Conservation (phyloP, 2,888 invertebrate genomes). For the Protodeltote pygarga region DNA sequence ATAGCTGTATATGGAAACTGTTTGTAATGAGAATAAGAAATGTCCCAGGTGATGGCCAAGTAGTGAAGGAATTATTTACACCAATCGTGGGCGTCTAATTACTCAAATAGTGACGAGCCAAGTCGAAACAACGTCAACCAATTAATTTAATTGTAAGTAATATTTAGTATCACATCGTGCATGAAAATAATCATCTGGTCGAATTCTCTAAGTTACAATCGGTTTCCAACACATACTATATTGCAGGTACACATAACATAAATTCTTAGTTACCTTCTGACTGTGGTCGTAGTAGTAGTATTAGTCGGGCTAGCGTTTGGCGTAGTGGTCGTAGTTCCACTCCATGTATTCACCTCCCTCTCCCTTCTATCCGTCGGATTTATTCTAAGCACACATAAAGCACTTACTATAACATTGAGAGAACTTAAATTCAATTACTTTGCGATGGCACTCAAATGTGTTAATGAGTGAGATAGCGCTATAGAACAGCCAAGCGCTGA, state of each 20-base stretch:
- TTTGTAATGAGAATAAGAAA: not conserved
- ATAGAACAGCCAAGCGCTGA: too few species aligned
- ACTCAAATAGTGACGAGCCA: too few species aligned
- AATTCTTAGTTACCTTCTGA: constrained; percentile 66
- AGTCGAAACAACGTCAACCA: too few species aligned
- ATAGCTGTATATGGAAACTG: not conserved
- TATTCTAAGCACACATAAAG: constrained; percentile 56
- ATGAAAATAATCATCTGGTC: not conserved
- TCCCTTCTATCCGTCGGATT: constrained; percentile 69
- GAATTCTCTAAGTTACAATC: not conserved
- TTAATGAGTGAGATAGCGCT: not conserved
- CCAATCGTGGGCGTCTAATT: too few species aligned
- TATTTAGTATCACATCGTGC: too few species aligned
- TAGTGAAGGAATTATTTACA: too few species aligned
- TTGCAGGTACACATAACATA: not conserved
- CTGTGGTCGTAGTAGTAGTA: constrained; percentile 67
- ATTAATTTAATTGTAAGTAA: too few species aligned
- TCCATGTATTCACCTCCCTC: constrained; percentile 73
- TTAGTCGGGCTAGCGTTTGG: constrained; percentile 56
- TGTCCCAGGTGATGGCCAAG: too few species aligned
- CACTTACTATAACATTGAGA: constrained; percentile 12
- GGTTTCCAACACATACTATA: not conserved
- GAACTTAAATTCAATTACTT: not conserved
- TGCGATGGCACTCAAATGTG: too few species aligned
- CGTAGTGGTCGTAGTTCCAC: constrained; percentile 60